Evolutionary conservation across 2,888 invertebrate species (phyloP).

Genomic region (Chrysolina americana): DNA sequence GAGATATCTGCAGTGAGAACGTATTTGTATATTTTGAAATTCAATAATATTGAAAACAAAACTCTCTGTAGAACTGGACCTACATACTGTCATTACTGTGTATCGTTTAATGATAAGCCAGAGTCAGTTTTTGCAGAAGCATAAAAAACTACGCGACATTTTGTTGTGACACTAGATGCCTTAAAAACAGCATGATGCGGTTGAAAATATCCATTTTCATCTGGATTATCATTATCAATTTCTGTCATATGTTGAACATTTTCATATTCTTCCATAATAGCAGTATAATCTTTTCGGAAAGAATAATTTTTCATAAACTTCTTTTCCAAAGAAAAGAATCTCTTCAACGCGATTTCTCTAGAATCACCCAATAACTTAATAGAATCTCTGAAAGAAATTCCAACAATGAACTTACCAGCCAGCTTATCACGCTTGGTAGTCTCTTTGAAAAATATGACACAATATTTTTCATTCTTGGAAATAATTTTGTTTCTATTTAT

Average conservation of each 20-base stretch:
- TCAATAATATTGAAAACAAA: conserved; percentile 45
- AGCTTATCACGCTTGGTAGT: not conserved
- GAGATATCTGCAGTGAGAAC: conserved; percentile 52
- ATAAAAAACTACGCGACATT: conserved; percentile 54
- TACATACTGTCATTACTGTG: conserved; percentile 33
- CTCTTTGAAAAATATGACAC: not conserved
- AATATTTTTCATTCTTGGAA: not conserved
- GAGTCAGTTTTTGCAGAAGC: conserved; percentile 42
- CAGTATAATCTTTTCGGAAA: not conserved
- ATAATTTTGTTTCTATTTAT: not conserved
- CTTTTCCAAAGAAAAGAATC: not conserved
- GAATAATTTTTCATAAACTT: not conserved
- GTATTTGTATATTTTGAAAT: conserved; percentile 48
- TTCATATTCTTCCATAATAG: not conserved
- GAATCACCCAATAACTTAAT: not conserved
- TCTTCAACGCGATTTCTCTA: not conserved
- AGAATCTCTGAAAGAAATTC: not conserved
- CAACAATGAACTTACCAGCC: not conserved
- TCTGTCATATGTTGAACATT: conserved; percentile 6
- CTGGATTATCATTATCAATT: not conserved
- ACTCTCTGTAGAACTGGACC: conserved; percentile 50
- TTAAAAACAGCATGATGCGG: conserved; percentile 57
- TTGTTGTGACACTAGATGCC: conserved; percentile 51
- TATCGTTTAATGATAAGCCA: conserved; percentile 49
- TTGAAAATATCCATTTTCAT: conserved; percentile 41